These are phyloP conservation scores for Gallinago solitaria DNA, from an alignment of 2,797 vertebrate genomes.

Conservation along the genomic window DNA sequence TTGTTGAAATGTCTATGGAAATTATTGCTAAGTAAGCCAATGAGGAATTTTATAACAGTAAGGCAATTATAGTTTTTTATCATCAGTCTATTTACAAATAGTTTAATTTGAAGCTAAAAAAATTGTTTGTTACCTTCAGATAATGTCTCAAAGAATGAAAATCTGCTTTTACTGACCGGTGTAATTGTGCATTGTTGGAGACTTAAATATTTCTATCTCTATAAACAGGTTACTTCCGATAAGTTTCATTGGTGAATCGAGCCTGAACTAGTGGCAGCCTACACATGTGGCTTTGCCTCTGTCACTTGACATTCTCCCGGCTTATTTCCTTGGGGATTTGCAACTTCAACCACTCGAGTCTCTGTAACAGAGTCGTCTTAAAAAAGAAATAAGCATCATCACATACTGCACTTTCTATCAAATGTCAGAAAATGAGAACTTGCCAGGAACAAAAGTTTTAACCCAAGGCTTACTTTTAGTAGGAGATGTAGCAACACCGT, in stretches of 20 bases:
- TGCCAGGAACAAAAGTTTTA: background rate
- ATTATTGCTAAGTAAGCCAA: background rate
- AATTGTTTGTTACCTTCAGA: background rate
- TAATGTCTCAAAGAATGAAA: background rate
- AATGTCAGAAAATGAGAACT: conserved; percentile 9
- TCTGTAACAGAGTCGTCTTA: background rate
- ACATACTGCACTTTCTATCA: background rate
- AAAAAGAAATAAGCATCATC: background rate
- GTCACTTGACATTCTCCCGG: background rate
- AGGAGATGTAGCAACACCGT: background rate
- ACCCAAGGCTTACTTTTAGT: background rate
- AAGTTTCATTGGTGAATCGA: background rate
- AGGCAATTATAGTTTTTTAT: background rate
- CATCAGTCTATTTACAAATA: background rate
- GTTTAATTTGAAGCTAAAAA: background rate
- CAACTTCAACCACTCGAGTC: background rate
- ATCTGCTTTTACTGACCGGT: background rate
- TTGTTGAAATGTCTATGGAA: background rate
- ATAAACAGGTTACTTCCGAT: background rate
- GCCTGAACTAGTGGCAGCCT: background rate
- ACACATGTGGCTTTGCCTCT: background rate
- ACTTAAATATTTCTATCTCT: background rate
- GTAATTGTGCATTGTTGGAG: background rate
- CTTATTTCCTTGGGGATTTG: background rate
- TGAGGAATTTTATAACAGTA: background rate